Evolutionary conservation across 2,797 vertebrate genomes (phyloP).

Genomic region (Dipus sagitta): DNA sequence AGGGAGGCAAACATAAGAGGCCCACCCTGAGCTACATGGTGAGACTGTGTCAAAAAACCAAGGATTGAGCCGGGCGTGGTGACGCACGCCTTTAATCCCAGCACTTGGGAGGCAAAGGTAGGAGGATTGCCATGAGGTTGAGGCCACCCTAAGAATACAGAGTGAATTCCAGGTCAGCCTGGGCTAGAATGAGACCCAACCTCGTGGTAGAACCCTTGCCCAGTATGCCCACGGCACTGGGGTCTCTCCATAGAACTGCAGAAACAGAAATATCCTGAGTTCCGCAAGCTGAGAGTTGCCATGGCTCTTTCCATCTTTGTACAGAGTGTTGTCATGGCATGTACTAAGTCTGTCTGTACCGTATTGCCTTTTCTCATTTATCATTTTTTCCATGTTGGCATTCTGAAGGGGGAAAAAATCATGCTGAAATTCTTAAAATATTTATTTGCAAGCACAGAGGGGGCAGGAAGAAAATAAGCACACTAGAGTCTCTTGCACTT

Average conservation of each 20-base stretch:
- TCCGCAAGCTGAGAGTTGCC: neutral
- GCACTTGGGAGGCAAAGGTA: too few relatives aligned
- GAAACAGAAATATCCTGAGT: constrained; percentile 19
- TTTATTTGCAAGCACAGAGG: too few relatives aligned
- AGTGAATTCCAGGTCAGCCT: too few relatives aligned
- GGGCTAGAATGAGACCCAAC: too few relatives aligned
- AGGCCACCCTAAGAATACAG: too few relatives aligned
- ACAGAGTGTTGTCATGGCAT: constrained; percentile 2
- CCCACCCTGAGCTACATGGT: neutral
- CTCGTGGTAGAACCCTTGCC: neutral
- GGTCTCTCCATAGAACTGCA: neutral
- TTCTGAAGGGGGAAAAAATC: neutral
- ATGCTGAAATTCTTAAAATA: too few relatives aligned
- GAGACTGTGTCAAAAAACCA: neutral
- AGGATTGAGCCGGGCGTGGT: too few relatives aligned
- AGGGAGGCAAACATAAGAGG: neutral
- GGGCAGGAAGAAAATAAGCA: too few relatives aligned
- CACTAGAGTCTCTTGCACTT: too few relatives aligned
- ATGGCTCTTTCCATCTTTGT: constrained; percentile 4
- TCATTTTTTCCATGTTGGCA: neutral
- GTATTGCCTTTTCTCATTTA: constrained; percentile 36
- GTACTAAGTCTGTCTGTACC: neutral
- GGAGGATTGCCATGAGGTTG: too few relatives aligned
- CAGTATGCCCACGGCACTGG: too few relatives aligned
- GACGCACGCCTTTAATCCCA: too few relatives aligned